These are phyloP conservation scores for Myotis pilosus DNA, from an alignment of 2,797 vertebrate genomes.

Conservation along the genomic window DNA sequence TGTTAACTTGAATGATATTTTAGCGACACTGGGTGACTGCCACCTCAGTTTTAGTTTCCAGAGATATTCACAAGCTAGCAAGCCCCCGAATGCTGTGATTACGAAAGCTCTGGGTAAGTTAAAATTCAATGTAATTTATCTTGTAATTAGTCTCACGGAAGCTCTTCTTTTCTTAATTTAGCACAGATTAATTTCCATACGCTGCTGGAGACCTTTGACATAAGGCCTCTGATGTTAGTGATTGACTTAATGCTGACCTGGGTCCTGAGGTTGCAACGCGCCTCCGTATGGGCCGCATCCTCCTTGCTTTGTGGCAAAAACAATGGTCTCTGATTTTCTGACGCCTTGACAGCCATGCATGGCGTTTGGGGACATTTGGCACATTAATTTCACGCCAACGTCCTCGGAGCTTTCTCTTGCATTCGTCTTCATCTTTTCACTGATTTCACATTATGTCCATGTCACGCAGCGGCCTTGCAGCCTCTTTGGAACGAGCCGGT, in stretches of 20 bases:
- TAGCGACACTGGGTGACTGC: fast-evolving
- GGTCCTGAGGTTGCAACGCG: background rate
- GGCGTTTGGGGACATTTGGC: fast-evolving
- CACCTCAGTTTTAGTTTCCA: background rate
- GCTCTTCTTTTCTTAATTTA: background rate
- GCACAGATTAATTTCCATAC: background rate
- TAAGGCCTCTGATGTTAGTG: background rate
- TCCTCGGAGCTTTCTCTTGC: background rate
- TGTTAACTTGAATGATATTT: too few species aligned
- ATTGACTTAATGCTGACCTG: background rate
- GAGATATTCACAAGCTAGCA: background rate
- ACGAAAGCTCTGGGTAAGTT: background rate
- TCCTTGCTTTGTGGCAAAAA: background rate
- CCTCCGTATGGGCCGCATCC: fast-evolving
- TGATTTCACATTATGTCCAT: background rate
- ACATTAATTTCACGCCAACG: too few species aligned
- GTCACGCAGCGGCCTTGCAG: background rate
- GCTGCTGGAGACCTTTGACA: background rate
- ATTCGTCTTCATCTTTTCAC: background rate
- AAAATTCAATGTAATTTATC: background rate
- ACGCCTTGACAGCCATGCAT: fast-evolving
- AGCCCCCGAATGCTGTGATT: too few species aligned
- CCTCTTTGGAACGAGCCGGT: conserved; percentile 13
- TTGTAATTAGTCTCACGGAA: background rate
- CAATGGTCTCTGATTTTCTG: fast-evolving